These are phyloP conservation scores for Perithous albicinctus DNA, from an alignment of 2,888 invertebrate species.

Conservation along the genomic window DNA sequence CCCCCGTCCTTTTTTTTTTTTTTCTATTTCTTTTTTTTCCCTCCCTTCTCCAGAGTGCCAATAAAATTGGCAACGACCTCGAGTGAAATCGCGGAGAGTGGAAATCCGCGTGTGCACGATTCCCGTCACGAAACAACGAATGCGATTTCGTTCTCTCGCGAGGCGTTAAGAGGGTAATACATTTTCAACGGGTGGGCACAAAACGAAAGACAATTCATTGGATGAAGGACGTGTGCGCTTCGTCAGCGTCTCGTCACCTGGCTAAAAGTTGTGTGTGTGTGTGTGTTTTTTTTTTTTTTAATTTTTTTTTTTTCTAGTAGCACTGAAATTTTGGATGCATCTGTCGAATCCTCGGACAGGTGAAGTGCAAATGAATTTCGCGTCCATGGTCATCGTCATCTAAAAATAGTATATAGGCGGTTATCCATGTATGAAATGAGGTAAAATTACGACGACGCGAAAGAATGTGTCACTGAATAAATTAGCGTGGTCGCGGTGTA, in stretches of 20 bases:
- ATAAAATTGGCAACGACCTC: constrained; percentile 63
- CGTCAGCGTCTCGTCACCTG: constrained; percentile 5
- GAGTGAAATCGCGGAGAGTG: constrained; percentile 62
- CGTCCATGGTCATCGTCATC: neutral
- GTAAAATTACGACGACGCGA: constrained; percentile 49
- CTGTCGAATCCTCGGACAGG: neutral
- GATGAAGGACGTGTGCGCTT: constrained; percentile 62
- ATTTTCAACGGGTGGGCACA: neutral
- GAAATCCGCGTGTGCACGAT: constrained; percentile 54
- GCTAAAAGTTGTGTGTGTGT: constrained; percentile 47
- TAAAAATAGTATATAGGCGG: neutral
- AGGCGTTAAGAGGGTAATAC: constrained; percentile 22
- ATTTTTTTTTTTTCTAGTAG: neutral
- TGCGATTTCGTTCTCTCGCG: constrained; percentile 41
- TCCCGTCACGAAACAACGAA: constrained; percentile 48
- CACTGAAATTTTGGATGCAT: neutral
- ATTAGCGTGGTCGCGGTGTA: constrained; percentile 51
- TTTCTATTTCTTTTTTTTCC: too few species aligned
- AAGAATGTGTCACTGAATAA: constrained; percentile 59
- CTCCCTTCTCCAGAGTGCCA: constrained; percentile 25
- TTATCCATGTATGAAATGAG: constrained; percentile 21
- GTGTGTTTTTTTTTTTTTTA: too few species aligned
- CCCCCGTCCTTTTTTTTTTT: constrained; percentile 22
- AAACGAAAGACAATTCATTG: constrained; percentile 52
- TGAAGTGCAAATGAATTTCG: neutral